phyloP scores from a whole-genome alignment of 1,140 invertebrate genomes.

The Apis cerana region DNA sequence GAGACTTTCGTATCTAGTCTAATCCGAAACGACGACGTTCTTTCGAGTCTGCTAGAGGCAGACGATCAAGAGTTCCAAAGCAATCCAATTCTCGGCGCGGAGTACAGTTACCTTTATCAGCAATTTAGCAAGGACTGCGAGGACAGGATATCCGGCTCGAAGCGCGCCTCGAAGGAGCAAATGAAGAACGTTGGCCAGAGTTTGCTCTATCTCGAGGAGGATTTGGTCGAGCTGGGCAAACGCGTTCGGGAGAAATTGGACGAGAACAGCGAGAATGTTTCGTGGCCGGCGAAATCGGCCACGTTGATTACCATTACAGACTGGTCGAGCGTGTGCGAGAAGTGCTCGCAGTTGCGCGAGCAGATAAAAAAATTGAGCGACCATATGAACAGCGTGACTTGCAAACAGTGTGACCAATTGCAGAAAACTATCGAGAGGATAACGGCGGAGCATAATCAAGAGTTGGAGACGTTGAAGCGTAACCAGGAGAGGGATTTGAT shows the following conservation, averaged over 20 bases:
- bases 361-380: slow-evolving; percentile 82
- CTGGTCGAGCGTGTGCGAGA: slow-evolving; percentile 71
- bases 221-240: slow-evolving; percentile 66
- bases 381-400: slow-evolving; percentile 81
- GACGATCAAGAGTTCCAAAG: slow-evolving; percentile 74
- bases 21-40: slow-evolving; percentile 71
- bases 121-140: slow-evolving; percentile 83
- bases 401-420: slow-evolving; percentile 83
- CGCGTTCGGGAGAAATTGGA: slow-evolving; percentile 55
- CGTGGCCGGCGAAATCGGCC: slow-evolving; percentile 36
- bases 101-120: slow-evolving; percentile 84
- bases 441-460: slow-evolving; percentile 73
- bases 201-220: slow-evolving; percentile 69
- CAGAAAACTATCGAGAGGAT: slow-evolving; percentile 78
- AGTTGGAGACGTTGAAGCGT: slow-evolving; percentile 71
- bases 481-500: slow-evolving; percentile 74
- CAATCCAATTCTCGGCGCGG: slow-evolving; percentile 81
- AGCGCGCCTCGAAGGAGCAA: slow-evolving; percentile 66
- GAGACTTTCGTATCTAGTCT: slow-evolving; percentile 75
- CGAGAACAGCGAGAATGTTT: slow-evolving; percentile 36
- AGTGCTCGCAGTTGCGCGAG: slow-evolving; percentile 78
- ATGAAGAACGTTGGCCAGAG: slow-evolving; percentile 68
- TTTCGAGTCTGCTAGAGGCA: slow-evolving; percentile 66
- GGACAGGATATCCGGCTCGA: slow-evolving; percentile 63
- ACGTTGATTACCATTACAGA: slow-evolving; percentile 49